Base-by-base conservation (phyloP, 2,888 invertebrate genomes). In the Drosophila emarginata region DNA sequence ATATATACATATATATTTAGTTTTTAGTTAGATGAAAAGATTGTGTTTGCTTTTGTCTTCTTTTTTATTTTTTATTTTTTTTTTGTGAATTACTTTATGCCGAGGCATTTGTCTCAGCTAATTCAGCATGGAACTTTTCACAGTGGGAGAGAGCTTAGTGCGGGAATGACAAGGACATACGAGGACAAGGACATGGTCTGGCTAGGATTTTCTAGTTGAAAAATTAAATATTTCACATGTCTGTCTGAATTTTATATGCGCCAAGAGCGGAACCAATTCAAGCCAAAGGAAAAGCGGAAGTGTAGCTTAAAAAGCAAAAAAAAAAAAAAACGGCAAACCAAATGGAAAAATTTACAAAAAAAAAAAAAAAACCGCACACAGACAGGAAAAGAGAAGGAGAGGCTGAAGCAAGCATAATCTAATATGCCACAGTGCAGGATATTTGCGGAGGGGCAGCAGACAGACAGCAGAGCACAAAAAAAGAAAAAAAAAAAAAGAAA, bases 151-250 rank as follows among this genome's bases (percentile, higher is more conserved):
- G 45, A 45, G 45, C 18, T 45, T 45, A 45, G 15, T 45, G 45
- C 21, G 9, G 18, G 77, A 63, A 67, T 72, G 74, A 78, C 67
- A 76, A 67, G 76, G 67, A 68, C 57, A 21, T 23, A 78, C 70
- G 72, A 26, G 70, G n/a, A 45, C 26, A 21, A 40, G 63, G 56
- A 67, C 59, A 54, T 59, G 51, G 67, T 61, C 64, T 57, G 62
- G 50, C 66, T 52, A 64, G 77, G 78, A 73, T 78, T 77, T 78
- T 62, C 77, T 69, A 72, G 70, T 78, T 81, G 80, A 81, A 76
- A 79, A 81, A 81, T 81, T 81, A 78, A 81, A 81, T 81, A 81
- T 80, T 78, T 80, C 80, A 81, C 79, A 80, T 80, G 74, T 82
- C 79, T 79, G 81, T 79, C 80, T 77, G 76, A 79, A 77, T 81